A percentile compares a stretch with the other conserved stretches of the same genome.
phyloP scores from a whole-genome alignment of 2,113 vertebrate species.

The Eubucco bourcierii region DNA sequence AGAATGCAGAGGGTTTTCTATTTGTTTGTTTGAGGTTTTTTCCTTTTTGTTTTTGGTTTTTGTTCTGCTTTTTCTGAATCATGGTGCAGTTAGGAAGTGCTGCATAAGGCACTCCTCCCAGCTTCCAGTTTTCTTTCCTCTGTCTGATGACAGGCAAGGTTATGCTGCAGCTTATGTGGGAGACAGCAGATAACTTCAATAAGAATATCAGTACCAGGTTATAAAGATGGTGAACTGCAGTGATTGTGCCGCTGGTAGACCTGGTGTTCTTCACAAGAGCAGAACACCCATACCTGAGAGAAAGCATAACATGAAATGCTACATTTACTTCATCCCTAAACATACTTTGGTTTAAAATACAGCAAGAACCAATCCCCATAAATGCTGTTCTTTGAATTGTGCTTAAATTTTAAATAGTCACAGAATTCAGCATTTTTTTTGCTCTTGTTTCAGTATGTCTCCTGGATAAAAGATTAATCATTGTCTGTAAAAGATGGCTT shows the following conservation, averaged over 20 bases:
- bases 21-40: background rate
- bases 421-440: background rate
- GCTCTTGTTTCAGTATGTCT: background rate
- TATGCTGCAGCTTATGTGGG: background rate
- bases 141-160: background rate
- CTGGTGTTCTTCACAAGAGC: background rate
- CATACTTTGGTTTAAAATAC: background rate
- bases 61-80: background rate
- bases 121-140: background rate
- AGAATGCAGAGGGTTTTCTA: background rate
- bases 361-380: background rate
- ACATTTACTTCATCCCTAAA: background rate
- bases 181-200: background rate
- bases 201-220: background rate
- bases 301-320: background rate
- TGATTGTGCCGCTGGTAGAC: background rate
- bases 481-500: background rate
- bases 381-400: background rate
- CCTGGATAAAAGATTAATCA: background rate
- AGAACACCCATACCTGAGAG: background rate
- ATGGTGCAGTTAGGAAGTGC: background rate
- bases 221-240: background rate
- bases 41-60: no score
- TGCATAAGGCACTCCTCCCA: rapidly evolving
- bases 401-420: background rate